Base-by-base conservation (phyloP, 2,797 vertebrate species). In the Coluber constrictor region DNA sequence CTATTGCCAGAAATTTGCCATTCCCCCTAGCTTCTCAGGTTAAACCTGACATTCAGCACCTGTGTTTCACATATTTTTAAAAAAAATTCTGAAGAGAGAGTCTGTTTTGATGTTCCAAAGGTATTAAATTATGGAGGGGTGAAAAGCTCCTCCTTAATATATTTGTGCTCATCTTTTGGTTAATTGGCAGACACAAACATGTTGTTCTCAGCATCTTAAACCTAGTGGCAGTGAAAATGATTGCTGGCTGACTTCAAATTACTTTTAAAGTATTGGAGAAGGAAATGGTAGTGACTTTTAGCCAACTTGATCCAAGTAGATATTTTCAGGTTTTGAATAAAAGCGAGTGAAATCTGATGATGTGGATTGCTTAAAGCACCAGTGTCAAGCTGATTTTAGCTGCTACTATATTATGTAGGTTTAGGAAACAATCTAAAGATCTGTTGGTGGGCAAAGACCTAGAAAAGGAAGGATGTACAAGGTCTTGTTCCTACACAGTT, bases 381-480 rank as follows among this genome's bases (percentile, higher is more conserved):
- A 0, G n/a, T 70, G n/a, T 70, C 13, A 32, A 70, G 94, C 95
- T 95, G 96, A 94, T 96, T 96, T 47, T 91, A 29, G n/a, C 92
- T 32, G 95, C 93, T 91, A 96, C 95, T 90, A 55, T 94, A 95
- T 94, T 91, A 95, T 93, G 93, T 90, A 96, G 92, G 92, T 93
- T 95, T 96, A 94, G 92, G 95, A 86, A 96, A 95, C 94, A 95
- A 95, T 95, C 94, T 96, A 51, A 93, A 92, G 87, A 87, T 60
- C 18, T 23, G 27, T 92, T 90, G 3, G 92, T 96, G 96, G 96
- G 96, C 94, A 96, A 86, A 54, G 56, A 43, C 89, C 92, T 96
- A 93, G 93, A 93, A 92, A 93, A 95, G 95, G 93, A 96, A 97
- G 96, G 96, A 97, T 97, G 96, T 96, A 96, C 88, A 56, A 51